These are phyloP conservation scores for Apodemia hepburni DNA, from an alignment of 2,888 invertebrate species.

Conservation along the genomic window DNA sequence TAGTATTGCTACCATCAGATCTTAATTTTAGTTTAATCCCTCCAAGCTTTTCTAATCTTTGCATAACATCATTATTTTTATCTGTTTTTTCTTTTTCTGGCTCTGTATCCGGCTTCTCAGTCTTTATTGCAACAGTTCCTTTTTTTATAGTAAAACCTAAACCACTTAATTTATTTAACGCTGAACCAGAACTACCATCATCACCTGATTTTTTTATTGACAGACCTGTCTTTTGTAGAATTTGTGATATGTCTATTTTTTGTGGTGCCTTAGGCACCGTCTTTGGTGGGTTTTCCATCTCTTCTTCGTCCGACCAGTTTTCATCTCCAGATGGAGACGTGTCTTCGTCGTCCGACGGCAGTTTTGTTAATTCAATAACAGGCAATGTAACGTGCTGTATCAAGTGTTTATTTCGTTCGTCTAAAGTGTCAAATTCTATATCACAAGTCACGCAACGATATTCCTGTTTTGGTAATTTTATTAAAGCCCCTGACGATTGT, in stretches of 20 bases:
- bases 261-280: slow-evolving; percentile 50
- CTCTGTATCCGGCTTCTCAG: slow-evolving; percentile 45
- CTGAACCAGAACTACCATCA: slow-evolving; percentile 46
- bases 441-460: slow-evolving; percentile 75
- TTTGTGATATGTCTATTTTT: slow-evolving; percentile 66
- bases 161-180: slow-evolving; percentile 65
- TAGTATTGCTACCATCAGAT: slow-evolving; percentile 56
- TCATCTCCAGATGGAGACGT: slow-evolving; percentile 60
- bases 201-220: slow-evolving; percentile 56
- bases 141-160: slow-evolving; percentile 72
- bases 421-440: slow-evolving; percentile 65
- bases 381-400: slow-evolving; percentile 79
- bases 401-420: slow-evolving; percentile 72
- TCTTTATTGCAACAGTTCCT: slow-evolving; percentile 56
- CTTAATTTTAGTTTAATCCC: slow-evolving; percentile 70
- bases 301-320: slow-evolving; percentile 70
- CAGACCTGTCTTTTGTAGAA: slow-evolving; percentile 59
- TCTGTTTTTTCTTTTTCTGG: slow-evolving; percentile 31
- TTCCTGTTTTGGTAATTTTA: slow-evolving; percentile 62
- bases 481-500: slow-evolving; percentile 56
- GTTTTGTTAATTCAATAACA: slow-evolving; percentile 64
- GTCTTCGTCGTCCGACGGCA: slow-evolving; percentile 77
- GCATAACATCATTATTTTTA: slow-evolving; percentile 49
- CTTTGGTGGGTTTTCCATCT: slow-evolving; percentile 40
- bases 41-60: slow-evolving; percentile 65